Conservation (phyloP, 92 coral and sea anemone genomes). For the Umimayanthus kanabou region DNA sequence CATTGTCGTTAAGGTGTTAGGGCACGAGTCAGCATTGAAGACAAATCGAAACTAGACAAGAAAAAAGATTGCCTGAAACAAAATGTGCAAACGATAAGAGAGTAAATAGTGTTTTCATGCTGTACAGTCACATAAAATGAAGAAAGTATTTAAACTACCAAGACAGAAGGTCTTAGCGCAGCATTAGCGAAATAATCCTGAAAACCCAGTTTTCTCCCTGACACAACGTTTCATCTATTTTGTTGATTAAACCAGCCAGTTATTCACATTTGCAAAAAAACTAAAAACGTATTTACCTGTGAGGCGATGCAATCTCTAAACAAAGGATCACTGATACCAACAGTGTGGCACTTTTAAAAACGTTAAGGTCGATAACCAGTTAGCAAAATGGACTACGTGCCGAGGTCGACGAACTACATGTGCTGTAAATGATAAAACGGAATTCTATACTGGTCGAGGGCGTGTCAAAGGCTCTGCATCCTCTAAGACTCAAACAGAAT, state of each 20-base stretch:
- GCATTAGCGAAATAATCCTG: not conserved
- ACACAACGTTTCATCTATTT: not conserved
- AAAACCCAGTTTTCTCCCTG: not conserved
- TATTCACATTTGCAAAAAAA: no score
- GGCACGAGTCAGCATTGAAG: not conserved
- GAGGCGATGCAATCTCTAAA: not conserved
- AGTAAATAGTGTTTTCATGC: not conserved
- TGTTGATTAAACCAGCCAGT: not conserved
- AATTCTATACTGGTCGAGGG: not conserved
- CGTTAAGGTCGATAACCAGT: not conserved
- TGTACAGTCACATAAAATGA: not conserved
- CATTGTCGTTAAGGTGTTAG: not conserved
- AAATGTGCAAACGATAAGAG: not conserved
- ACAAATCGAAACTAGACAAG: not conserved
- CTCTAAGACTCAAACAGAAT: not conserved
- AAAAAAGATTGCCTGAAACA: constrained; percentile 7
- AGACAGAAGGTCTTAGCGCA: no score
- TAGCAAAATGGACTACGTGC: not conserved
- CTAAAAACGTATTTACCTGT: not conserved
- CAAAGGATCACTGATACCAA: no score
- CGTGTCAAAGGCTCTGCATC: not conserved
- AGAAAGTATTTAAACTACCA: no score
- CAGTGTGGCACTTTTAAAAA: not conserved
- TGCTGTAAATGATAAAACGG: not conserved
- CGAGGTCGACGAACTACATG: not conserved